Evolutionary conservation across 1,140 invertebrate genomes (phyloP), one percentile per base, ranked within the genome.

Genomic region (Dendrolimus kikuchii): DNA sequence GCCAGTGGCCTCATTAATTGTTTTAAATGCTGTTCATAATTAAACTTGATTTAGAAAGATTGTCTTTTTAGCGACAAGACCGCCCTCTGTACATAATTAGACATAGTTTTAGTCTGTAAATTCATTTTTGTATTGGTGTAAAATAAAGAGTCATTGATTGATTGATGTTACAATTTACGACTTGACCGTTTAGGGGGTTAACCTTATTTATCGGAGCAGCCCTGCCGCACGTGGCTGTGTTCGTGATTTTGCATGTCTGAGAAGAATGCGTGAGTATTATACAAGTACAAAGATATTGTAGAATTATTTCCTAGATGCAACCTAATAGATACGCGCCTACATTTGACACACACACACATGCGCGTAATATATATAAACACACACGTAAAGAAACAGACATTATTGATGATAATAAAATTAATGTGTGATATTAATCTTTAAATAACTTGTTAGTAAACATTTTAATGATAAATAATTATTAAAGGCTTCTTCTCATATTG

Each of bases 251-350:
- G 81, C 78, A 79, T 86, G 82, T 86, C 59, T 72, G 82, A 65
- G 78, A 83, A 83, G 82, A 86, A 86, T 86, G 82, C 80, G 78
- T 79, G 60, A 68, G 62, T 71, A 62, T 64, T 76, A 77, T 73
- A 68, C 67, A 62, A 61, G 75, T 67, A 80, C 61, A 78, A 74
- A 82, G 77, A 86, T 86, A 83, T 86, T 79, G 81, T 77, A 72
- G 74, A 86, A 81, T 81, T 83, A 86, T 86, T 86, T 83, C 80
- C 78, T 83, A 83, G 82, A 86, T 81, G 78, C 61, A 64, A 69
- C 60, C 55, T 71, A 73, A 75, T 77, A 75, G 66, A 77, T 70
- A 66, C 65, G 66, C 62, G 46, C 49, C 40, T 48, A 49, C 53
- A 53, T 50, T 48, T 51, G 57, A 62, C 66, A 61, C 64, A 66